Evolutionary conservation across 2,797 vertebrate genomes (phyloP).

Genomic region (Xenentodon cancila): DNA sequence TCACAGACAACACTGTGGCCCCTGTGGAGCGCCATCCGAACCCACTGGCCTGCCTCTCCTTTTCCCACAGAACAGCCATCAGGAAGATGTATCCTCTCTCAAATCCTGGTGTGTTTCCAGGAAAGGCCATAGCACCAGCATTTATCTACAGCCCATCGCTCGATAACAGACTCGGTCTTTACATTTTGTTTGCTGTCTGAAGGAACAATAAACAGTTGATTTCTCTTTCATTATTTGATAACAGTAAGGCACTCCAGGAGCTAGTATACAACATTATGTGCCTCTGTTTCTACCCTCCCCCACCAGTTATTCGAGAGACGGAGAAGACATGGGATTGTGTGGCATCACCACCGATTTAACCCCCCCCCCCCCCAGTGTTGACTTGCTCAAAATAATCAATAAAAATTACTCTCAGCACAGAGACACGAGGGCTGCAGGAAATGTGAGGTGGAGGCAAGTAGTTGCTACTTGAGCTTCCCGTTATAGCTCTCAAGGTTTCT

Average conservation of each 20-base stretch:
- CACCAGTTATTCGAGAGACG: conserved; percentile 14
- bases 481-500: conserved; percentile 43
- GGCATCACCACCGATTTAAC: conserved; percentile 47
- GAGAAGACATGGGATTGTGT: conserved; percentile 38
- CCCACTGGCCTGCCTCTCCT: conserved; percentile 32
- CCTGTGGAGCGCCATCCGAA: conserved; percentile 35
- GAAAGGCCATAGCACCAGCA: conserved; percentile 9
- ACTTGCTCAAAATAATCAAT: conserved; percentile 66
- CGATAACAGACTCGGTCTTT: conserved; percentile 15
- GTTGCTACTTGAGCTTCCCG: conserved; percentile 45
- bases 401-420: conserved; percentile 51
- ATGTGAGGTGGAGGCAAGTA: conserved; percentile 31
- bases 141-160: conserved; percentile 6
- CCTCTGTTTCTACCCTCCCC: conserved; percentile 17
- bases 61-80: conserved; percentile 17
- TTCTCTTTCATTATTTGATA: conserved; percentile 6
- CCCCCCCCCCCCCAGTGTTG: conserved; percentile 24
- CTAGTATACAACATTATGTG: conserved; percentile 16
- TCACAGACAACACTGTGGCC: conserved; percentile 40
- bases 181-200: conserved; percentile 7
- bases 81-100: conserved; percentile 14
- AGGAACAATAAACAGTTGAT: conserved; percentile 2
- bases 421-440: conserved; percentile 29
- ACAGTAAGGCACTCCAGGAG: background rate
- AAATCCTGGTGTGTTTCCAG: conserved; percentile 32